Conservation (phyloP, 1,140 invertebrate genomes). For the Bombus huntii region DNA sequence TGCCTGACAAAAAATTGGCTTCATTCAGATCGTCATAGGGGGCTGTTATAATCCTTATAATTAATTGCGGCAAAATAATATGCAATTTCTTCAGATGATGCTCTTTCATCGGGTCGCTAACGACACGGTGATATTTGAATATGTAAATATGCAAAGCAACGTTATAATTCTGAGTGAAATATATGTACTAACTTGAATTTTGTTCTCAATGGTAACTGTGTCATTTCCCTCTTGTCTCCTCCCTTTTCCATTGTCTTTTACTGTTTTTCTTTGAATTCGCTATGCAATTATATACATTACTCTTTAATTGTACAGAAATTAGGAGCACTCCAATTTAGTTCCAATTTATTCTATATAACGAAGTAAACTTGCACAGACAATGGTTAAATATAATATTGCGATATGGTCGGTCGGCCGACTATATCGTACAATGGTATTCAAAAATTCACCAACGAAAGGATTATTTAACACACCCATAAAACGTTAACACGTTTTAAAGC, state of each 20-base stretch:
- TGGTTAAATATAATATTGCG: background rate
- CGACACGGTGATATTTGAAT: constrained; percentile 44
- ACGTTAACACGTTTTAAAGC: background rate
- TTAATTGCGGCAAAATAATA: constrained; percentile 14
- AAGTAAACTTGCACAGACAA: background rate
- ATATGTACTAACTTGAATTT: constrained; percentile 53
- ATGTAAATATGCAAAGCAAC: constrained; percentile 62
- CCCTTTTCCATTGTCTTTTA: background rate
- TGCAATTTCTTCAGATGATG: background rate
- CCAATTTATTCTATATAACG: background rate
- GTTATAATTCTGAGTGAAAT: constrained; percentile 55
- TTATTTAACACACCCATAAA: background rate
- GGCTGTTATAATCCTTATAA: background rate
- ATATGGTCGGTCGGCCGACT: background rate
- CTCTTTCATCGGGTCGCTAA: background rate
- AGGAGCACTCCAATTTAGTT: constrained; percentile 27
- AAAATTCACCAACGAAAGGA: background rate
- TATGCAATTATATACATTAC: constrained; percentile 50
- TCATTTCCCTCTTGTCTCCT: background rate
- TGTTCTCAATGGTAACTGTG: constrained; percentile 4
- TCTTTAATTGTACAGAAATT: constrained; percentile 30
- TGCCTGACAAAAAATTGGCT: background rate
- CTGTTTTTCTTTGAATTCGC: background rate
- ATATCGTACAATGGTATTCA: no score
- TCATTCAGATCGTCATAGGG: background rate